A percentile compares a stretch with the other conserved stretches of the same genome.
These are phyloP conservation scores for Dipodomys ordii DNA, from an alignment of 2,113 vertebrate genomes.

Conservation along the genomic window DNA sequence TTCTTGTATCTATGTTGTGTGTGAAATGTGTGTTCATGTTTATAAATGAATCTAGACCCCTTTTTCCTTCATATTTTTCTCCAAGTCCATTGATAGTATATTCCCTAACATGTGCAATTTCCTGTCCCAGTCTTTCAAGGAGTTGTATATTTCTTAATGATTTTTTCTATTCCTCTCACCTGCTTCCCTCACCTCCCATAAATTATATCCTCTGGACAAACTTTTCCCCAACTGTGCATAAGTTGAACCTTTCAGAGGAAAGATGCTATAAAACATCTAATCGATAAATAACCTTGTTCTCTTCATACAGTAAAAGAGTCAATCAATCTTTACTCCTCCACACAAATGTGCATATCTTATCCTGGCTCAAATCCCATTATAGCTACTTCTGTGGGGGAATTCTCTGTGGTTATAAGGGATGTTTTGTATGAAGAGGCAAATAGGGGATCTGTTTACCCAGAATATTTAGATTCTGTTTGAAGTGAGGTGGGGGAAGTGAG, in stretches of 20 bases:
- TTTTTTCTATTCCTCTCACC: conserved; percentile 67
- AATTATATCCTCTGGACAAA: conserved; percentile 72
- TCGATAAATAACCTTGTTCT: conserved; percentile 78
- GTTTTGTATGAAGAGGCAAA: conserved; percentile 42
- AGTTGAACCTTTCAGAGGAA: conserved; percentile 73
- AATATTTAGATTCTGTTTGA: conserved; percentile 37
- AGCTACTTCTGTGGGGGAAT: conserved; percentile 25
- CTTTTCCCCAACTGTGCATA: conserved; percentile 66
- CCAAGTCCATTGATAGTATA: neutral
- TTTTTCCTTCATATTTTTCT: neutral
- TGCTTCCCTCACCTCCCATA: conserved; percentile 61
- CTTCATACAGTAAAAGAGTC: conserved; percentile 70
- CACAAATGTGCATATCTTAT: conserved; percentile 67
- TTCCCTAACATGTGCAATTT: conserved; percentile 12
- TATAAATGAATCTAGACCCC: neutral
- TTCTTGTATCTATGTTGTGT: neutral
- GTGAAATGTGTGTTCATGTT: neutral
- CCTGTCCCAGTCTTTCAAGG: neutral
- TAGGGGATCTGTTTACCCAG: conserved; percentile 33
- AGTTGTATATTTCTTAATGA: conserved; percentile 69
- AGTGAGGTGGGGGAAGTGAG: neutral
- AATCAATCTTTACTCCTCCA: conserved; percentile 74
- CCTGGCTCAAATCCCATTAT: conserved; percentile 32
- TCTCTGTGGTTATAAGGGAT: conserved; percentile 39
- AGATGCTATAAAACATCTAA: conserved; percentile 75